Evolutionary conservation across 2,797 vertebrate species (phyloP), one percentile per base, ranked within the genome.

Genomic region (Micromesistius poutassou): DNA sequence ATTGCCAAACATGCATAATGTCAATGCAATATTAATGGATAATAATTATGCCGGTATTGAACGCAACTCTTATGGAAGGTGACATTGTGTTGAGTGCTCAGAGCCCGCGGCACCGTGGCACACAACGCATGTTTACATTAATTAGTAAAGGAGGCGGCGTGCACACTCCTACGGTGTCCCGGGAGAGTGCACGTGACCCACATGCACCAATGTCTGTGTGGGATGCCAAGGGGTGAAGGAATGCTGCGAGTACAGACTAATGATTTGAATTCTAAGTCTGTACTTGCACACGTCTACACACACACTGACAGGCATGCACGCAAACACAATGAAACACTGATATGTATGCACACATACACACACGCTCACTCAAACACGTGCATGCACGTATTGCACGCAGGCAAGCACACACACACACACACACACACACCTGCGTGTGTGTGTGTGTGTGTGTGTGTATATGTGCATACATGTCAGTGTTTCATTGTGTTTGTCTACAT

Each of bases 331-430:
- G 1, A 42, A 12, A 42, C 40, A 66, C 55, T 2, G 12, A 66
- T 22, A 66, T 6, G 10, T 12, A 19, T 22, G 25, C 66, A 68
- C 25, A 8, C 66, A 30, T n/a, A 70, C n/a, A 70, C n/a, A 55
- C 46, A 22, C 14, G 16, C 4, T 4, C 16, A 50, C 46, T 22
- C 46, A 50, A 16, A 50, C 14, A 42, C 40, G 12, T 7, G 8
- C 66, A 30, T n/a, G 30, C n/a, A 68, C n/a, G 19, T 16, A 19
- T 16, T 73, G 40, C 74, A 62, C 81, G 73, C 12, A 70, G 31
- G 25, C 74, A 72, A 4, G 14, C 77, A 77, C 28, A 79, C 28
- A 82, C 70, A 50, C 75, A 62, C 82, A 76, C 14, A 79, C 73
- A 77, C 66, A 66, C 76, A 19, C 16, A 50, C 46, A 50, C 46